Evolutionary conservation across 30 jellyfish, hydroid and myxozoan genomes (phyloP), one percentile per base, ranked within the genome.

Genomic region (Turritopsis rubra): DNA sequence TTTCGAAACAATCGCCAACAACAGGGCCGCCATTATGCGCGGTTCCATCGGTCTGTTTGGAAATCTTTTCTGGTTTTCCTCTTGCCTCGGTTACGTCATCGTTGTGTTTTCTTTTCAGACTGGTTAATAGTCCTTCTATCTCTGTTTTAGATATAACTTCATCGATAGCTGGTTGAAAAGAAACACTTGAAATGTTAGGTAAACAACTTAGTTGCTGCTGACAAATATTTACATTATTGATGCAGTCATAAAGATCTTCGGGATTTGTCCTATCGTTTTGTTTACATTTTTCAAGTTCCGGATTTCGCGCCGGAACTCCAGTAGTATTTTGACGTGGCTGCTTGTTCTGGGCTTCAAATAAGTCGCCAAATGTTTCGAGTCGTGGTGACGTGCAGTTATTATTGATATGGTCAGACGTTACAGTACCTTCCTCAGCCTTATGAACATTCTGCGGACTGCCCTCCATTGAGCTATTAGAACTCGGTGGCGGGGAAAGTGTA

Each of bases 111-210:
- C 77, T 9, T 1, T 68, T 68, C 19, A 68, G 30, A 68, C 31
- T 68, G 16, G 31, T 8, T 27, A 68, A 27, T n/a, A 68, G 21
- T 68, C 30, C 77, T 68, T 68, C 77, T 7, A 68, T 27, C 9
- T 68, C 77, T 7, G 77, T n/a, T 68, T 68, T 68, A n/a, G 77
- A 27, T 68, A 68, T 68, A 68, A 68, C 28, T 17, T 68, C 77
- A 7, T 41, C 60, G 13, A 41, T 41, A 13, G 60, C 60, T 41
- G 9, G 60, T 41, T 41, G 60, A 41, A 41, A 41, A 41, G 60
- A 41, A 41, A 41, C 60, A 41, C 60, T n/a, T n/a, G n/a, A n/a
- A n/a, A n/a, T 41, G 60, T 13, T 41, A 3, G 60, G 13, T 41
- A 41, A 41, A 41, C 60, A 41, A 41, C 60, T 41, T 3, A 41